phyloP scores from a whole-genome alignment of 2,888 invertebrate genomes.

The Cynaeus angustus region DNA sequence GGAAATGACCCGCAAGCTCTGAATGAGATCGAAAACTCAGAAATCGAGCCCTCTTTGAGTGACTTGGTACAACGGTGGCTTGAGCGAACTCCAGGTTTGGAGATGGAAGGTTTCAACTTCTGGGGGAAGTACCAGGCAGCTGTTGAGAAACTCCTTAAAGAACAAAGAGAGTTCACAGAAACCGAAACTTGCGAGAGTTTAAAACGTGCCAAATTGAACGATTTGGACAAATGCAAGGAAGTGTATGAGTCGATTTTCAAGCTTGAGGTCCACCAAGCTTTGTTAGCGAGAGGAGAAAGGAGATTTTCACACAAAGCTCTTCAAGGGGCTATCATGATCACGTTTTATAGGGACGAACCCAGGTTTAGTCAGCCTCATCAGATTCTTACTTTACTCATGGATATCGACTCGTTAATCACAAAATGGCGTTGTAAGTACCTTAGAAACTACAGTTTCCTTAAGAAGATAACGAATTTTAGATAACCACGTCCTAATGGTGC shows the following conservation, averaged over 20 bases:
- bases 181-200: constrained; percentile 66
- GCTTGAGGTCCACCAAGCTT: constrained; percentile 85
- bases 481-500: constrained; percentile 98
- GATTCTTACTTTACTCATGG: constrained; percentile 94
- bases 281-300: constrained; percentile 90
- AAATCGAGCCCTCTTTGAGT: constrained; percentile 88
- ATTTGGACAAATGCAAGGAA: constrained; percentile 85
- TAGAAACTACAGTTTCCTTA: neutral
- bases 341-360: constrained; percentile 96
- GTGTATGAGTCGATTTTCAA: constrained; percentile 94
- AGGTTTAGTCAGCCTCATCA: constrained; percentile 99
- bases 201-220: constrained; percentile 80
- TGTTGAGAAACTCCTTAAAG: constrained; percentile 81
- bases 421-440: constrained; percentile 97
- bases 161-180: constrained; percentile 79
- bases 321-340: constrained; percentile 98
- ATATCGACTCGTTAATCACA: constrained; percentile 97
- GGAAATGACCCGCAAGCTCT: constrained; percentile 79
- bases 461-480: constrained; percentile 76
- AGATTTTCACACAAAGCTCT: constrained; percentile 92
- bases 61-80: constrained; percentile 94
- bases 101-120: constrained; percentile 90
- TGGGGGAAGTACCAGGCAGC: constrained; percentile 92
- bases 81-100: constrained; percentile 94
- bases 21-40: constrained; percentile 78